Base-by-base conservation (phyloP, 2,797 vertebrate genomes). In the Pseudochirops corinnae region DNA sequence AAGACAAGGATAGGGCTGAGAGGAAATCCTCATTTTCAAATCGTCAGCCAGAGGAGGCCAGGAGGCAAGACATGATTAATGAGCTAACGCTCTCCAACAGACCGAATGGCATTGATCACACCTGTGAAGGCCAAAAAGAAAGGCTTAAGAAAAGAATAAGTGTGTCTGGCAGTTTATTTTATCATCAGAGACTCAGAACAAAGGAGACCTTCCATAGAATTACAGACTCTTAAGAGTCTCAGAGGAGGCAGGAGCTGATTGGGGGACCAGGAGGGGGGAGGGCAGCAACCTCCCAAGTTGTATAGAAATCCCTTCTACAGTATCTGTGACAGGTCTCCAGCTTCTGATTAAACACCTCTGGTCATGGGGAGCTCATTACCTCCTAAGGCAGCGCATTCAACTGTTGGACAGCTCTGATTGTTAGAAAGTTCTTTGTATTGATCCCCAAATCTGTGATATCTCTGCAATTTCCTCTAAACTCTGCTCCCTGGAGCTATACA, bases 131-230 rank as follows among this genome's bases (percentile, higher is more conserved):
- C 74, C 74, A 87, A 87, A 87, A 87, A 87, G 74, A 87, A 87
- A 87, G 39, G 74, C 24, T 4, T 87, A 39, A 87, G 74, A 87
- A 87, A 87, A 87, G 74, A 87, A 50, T 87, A 50, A 50, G 39
- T 87, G 74, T 87, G 46, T 10, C 39, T 87, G 39, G 74, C 74
- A 87, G 74, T 87, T 87, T 87, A 28, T 50, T 87, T 87, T 87
- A 87, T 87, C 74, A 87, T 87, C 74, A 87, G 74, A 87, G 74
- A 87, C 74, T 87, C 74, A 87, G 74, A 87, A 87, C 74, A 87
- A 50, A 87, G 21, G 39, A 87, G 74, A 87, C 74, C 9, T 87
- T 87, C 39, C 39, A 12, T 28, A 87, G 74, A 87, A 87, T 87
- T 87, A 87, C 39, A 28, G 74, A 46, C 21, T 87, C 74, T 82